phyloP scores from a whole-genome alignment of 2,113 vertebrate genomes.

The Coptodon bakossiorum region DNA sequence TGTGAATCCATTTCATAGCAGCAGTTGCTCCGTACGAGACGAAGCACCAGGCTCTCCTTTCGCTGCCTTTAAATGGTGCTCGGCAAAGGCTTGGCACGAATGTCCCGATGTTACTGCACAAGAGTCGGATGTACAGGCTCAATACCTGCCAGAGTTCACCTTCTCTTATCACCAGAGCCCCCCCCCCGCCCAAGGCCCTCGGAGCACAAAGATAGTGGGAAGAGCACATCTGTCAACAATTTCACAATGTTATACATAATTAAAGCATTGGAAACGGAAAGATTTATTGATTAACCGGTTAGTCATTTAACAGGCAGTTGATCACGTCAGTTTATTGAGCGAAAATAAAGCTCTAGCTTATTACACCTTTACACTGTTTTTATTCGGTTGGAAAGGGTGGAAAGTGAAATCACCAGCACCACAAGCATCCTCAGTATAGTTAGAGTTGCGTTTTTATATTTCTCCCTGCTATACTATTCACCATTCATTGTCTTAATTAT shows the following conservation, averaged over 20 bases:
- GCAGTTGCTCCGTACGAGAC: neutral
- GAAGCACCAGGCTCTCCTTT: neutral
- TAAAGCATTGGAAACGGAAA: neutral
- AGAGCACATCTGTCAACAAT: neutral
- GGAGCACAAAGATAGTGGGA: neutral
- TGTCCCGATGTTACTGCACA: neutral
- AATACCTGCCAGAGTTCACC: neutral
- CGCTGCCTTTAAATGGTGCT: conserved; percentile 11
- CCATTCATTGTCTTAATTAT: neutral
- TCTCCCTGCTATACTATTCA: neutral
- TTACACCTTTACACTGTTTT: neutral
- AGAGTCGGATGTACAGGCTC: neutral
- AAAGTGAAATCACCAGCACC: neutral
- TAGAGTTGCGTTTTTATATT: neutral
- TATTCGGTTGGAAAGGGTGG: neutral
- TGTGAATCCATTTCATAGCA: conserved; percentile 25
- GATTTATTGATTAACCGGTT: neutral
- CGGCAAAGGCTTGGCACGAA: neutral
- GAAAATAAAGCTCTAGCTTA: neutral
- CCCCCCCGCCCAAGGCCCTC: neutral
- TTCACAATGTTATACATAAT: neutral
- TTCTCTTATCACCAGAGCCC: neutral
- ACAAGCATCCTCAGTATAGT: neutral
- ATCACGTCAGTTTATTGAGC: neutral
- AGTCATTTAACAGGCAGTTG: neutral